Percentiles rank a stretch among this genome's conserved stretches.
These are phyloP conservation scores for Zaprionus taronus DNA, from an alignment of 1,140 invertebrate species.

Conservation along the genomic window DNA sequence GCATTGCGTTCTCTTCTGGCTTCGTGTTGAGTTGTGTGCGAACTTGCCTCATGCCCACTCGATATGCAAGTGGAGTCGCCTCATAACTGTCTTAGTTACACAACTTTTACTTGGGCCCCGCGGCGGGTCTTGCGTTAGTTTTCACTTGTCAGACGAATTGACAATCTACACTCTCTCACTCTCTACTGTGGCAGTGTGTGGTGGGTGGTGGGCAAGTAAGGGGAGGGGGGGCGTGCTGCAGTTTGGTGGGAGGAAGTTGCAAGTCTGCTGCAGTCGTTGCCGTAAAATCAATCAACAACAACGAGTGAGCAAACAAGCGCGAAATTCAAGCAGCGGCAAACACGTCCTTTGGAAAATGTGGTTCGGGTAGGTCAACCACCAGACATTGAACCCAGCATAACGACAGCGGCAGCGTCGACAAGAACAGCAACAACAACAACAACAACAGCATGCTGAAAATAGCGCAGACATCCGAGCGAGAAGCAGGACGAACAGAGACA, in stretches of 20 bases:
- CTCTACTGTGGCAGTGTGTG: not conserved
- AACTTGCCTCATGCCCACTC: no score
- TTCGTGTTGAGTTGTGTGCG: no score
- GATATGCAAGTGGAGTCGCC: not conserved
- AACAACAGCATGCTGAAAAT: slow-evolving; percentile 28
- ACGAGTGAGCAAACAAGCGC: slow-evolving; percentile 53
- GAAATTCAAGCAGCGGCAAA: slow-evolving; percentile 23
- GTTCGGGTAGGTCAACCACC: slow-evolving; percentile 83
- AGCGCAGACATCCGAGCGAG: slow-evolving; percentile 9
- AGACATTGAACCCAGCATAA: slow-evolving; percentile 74
- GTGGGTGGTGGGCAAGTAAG: not conserved
- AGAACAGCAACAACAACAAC: slow-evolving; percentile 26
- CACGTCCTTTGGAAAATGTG: slow-evolving; percentile 52
- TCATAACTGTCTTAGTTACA: slow-evolving; percentile 51
- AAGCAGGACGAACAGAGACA: slow-evolving; percentile 32
- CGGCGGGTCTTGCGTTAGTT: slow-evolving; percentile 53
- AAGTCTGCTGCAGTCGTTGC: slow-evolving; percentile 33
- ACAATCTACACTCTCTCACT: not conserved
- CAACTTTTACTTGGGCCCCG: slow-evolving; percentile 72
- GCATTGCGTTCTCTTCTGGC: not conserved
- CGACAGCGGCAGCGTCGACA: slow-evolving; percentile 1
- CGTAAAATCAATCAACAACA: slow-evolving; percentile 69
- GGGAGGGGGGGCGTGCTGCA: slow-evolving; percentile 1
- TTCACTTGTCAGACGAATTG: slow-evolving; percentile 71
- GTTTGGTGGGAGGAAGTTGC: not conserved